Evolutionary conservation across 2,113 vertebrate genomes (phyloP).

Genomic region (Acinonyx jubatus): DNA sequence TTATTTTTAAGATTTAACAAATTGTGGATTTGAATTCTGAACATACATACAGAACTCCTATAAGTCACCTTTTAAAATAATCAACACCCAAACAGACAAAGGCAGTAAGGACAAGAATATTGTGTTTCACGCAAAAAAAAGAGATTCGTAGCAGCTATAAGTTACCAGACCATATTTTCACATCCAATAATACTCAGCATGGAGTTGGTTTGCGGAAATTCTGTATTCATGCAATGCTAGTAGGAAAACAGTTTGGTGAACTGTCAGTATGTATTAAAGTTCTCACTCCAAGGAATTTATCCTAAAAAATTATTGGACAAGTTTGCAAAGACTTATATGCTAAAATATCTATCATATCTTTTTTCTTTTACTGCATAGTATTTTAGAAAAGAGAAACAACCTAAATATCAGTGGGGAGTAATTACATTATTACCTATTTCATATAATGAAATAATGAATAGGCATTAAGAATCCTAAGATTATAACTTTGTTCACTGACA

Average conservation of each 20-base stretch:
- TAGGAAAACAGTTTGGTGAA: conserved; percentile 21
- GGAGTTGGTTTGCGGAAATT: not conserved
- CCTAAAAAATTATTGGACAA: not conserved
- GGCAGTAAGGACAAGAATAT: not conserved
- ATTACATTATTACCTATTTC: not conserved
- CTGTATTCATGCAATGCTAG: not conserved
- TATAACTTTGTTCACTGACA: not conserved
- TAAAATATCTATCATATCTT: not conserved
- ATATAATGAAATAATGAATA: conserved; percentile 3
- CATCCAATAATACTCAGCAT: not conserved
- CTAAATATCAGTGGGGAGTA: not conserved
- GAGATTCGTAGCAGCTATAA: not conserved
- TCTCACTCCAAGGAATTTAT: conserved; percentile 33
- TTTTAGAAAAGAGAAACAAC: conserved; percentile 31
- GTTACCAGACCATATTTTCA: not conserved
- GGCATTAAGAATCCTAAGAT: not conserved
- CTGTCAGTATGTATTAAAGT: not conserved
- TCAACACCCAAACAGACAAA: not conserved
- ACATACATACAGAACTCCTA: not conserved
- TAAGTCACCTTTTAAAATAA: not conserved
- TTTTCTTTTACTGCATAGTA: conserved; percentile 14
- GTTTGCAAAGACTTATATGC: not conserved
- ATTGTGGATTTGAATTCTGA: not conserved
- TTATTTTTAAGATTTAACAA: conserved; percentile 17
- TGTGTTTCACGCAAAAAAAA: not conserved